Evolutionary conservation across 2,888 invertebrate genomes (phyloP).

Genomic region (Drosophila nr. perissopoda): DNA sequence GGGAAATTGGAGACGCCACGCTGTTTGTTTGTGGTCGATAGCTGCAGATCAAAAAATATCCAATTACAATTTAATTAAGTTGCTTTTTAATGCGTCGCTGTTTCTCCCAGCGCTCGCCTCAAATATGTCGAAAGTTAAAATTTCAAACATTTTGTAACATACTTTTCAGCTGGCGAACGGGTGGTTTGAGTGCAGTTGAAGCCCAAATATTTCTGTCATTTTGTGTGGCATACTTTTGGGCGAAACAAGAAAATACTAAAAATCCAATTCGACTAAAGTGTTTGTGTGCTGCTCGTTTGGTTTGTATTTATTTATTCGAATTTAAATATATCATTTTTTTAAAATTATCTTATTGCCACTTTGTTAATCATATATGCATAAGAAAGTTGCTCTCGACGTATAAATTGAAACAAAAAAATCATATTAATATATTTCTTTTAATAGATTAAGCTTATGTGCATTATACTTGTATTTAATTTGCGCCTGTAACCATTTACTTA

Average conservation of each 20-base stretch:
- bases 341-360: background rate
- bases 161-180: conserved; percentile 26
- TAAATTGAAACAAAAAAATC: background rate
- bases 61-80: conserved; percentile 78
- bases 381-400: background rate
- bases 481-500: background rate
- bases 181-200: background rate
- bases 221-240: conserved; percentile 24
- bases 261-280: background rate
- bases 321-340: background rate
- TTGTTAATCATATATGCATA: no score
- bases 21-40: conserved; percentile 46
- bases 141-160: conserved; percentile 13
- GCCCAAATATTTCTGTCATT: background rate
- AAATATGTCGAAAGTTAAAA: conserved; percentile 3
- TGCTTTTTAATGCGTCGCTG: conserved; percentile 42
- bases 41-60: conserved; percentile 50
- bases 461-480: background rate
- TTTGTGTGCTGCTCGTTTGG: background rate
- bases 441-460: background rate
- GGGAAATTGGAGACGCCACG: conserved; percentile 10
- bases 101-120: conserved; percentile 18
- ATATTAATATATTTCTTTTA: background rate
- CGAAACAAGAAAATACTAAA: background rate
- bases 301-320: background rate